phyloP scores from a whole-genome alignment of 2,113 vertebrate genomes.

The Xiphophorus couchianus region DNA sequence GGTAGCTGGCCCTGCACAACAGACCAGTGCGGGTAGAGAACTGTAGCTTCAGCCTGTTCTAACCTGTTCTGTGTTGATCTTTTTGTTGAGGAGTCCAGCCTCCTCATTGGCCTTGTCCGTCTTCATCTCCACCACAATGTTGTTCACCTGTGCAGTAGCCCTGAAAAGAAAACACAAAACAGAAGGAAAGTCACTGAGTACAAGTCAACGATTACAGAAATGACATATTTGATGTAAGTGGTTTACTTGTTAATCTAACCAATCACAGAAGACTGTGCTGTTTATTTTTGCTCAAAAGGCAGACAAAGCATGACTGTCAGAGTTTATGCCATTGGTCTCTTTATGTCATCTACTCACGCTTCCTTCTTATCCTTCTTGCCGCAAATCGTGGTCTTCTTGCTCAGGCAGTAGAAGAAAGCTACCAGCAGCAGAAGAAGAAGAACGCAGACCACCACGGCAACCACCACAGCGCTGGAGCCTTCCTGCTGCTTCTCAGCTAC shows the following conservation, averaged over 20 bases:
- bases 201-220: neutral
- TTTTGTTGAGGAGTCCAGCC: constrained; percentile 79
- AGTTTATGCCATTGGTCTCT: neutral
- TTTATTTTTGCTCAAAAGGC: neutral
- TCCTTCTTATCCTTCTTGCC: constrained; percentile 81
- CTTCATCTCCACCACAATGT: constrained; percentile 83
- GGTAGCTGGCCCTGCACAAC: too few relatives aligned
- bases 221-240: neutral
- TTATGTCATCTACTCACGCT: constrained; percentile 80
- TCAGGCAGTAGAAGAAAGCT: constrained; percentile 85
- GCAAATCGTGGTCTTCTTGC: constrained; percentile 85
- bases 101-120: constrained; percentile 81
- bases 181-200: neutral
- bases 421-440: constrained; percentile 88
- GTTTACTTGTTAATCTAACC: too few relatives aligned
- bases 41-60: constrained; percentile 18
- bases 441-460: constrained; percentile 90
- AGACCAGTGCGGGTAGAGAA: neutral
- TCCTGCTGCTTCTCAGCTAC: constrained; percentile 82
- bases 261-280: neutral
- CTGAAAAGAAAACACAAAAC: constrained; percentile 49
- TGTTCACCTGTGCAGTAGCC: constrained; percentile 66
- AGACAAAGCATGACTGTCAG: neutral
- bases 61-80: constrained; percentile 75
- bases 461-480: constrained; percentile 84